These are phyloP conservation scores for Strix aluco DNA, from an alignment of 2,113 vertebrate species.

Conservation along the genomic window DNA sequence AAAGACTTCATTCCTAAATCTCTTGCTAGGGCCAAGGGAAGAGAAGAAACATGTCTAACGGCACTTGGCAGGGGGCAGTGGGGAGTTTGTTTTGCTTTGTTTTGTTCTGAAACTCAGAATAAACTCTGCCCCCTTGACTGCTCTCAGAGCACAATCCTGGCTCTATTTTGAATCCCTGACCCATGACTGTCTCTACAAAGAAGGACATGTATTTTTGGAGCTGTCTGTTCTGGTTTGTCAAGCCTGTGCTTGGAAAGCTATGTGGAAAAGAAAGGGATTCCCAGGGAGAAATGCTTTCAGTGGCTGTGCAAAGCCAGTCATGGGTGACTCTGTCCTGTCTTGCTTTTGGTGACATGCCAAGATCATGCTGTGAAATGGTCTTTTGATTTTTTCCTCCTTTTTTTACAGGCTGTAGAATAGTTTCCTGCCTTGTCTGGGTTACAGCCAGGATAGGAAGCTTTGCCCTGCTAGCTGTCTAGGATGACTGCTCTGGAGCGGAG, in stretches of 20 bases:
- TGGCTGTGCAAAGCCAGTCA: neutral
- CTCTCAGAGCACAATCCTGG: neutral
- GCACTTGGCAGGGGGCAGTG: neutral
- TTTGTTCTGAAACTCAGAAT: neutral
- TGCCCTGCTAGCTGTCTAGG: neutral
- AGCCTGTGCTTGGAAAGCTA: neutral
- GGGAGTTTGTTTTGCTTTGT: neutral
- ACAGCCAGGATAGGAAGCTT: neutral
- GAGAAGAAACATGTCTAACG: neutral
- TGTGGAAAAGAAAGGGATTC: constrained; percentile 15
- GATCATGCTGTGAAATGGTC: neutral
- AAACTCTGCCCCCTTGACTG: neutral
- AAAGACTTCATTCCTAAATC: neutral
- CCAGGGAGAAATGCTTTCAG: neutral
- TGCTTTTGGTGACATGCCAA: neutral
- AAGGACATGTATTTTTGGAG: constrained; percentile 29
- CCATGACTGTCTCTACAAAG: neutral
- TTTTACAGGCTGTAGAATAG: neutral
- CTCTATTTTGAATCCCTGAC: neutral
- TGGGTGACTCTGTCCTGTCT: neutral
- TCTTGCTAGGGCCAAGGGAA: neutral
- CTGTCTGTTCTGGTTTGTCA: constrained; percentile 48
- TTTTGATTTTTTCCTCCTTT: neutral
- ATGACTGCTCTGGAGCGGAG: neutral
- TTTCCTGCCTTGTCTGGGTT: neutral